Percentiles rank a stretch among this genome's conserved stretches.
phyloP scores from a whole-genome alignment of 2,888 invertebrate species.

The Oscheius sp. region DNA sequence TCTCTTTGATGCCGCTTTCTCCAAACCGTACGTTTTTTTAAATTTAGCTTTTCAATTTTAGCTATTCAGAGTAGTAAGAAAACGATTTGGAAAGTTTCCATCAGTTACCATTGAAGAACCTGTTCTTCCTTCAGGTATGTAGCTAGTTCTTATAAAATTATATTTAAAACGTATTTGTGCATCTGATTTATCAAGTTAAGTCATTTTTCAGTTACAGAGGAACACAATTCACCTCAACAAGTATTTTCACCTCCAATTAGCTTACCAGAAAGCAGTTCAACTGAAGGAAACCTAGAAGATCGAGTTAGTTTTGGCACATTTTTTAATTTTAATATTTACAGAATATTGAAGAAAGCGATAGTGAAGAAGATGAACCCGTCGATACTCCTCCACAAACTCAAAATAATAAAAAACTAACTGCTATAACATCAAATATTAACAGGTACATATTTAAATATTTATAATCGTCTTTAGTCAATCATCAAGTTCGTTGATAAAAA shows the following conservation, averaged over 20 bases:
- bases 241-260: conserved; percentile 54
- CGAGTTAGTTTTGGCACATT: background rate
- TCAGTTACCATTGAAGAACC: conserved; percentile 33
- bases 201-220: conserved; percentile 31
- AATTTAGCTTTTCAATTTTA: background rate
- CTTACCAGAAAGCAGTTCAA: conserved; percentile 51
- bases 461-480: background rate
- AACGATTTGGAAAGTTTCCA: conserved; percentile 4
- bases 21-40: conserved; percentile 49
- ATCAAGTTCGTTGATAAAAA: background rate
- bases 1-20: conserved; percentile 48
- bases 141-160: background rate
- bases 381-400: background rate
- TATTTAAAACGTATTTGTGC: background rate
- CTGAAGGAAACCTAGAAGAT: conserved; percentile 40
- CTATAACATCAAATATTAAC: background rate
- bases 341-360: conserved; percentile 20
- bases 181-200: background rate
- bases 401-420: background rate
- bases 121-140: conserved; percentile 36
- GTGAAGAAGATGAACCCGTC: conserved; percentile 20
- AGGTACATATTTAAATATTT: background rate
- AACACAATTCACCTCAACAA: conserved; percentile 27
- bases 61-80: conserved; percentile 4
- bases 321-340: background rate